phyloP scores from a whole-genome alignment of 2,888 invertebrate genomes.

The Athalia cordata region DNA sequence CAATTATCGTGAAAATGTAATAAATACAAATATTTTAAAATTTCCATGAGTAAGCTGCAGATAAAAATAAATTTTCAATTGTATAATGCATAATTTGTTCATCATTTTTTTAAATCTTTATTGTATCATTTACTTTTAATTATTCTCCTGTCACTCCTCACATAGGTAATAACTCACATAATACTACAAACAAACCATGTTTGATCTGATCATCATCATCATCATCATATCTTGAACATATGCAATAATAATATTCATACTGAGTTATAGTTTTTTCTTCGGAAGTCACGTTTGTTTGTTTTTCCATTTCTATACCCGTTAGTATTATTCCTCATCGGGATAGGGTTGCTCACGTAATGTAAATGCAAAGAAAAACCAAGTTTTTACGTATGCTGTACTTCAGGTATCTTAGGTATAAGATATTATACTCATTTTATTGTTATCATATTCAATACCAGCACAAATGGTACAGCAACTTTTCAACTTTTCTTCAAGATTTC shows the following conservation, averaged over 20 bases:
- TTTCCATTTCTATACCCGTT: background rate
- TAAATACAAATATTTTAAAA: background rate
- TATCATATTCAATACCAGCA: constrained; percentile 40
- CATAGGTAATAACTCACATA: constrained; percentile 53
- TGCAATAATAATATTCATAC: constrained; percentile 16
- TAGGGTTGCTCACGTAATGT: constrained; percentile 23
- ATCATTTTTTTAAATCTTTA: constrained; percentile 53
- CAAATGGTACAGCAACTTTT: constrained; percentile 49
- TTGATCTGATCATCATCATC: constrained; percentile 43
- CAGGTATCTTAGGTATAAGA: constrained; percentile 37
- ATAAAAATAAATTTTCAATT: background rate
- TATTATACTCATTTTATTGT: background rate
- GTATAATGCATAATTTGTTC: constrained; percentile 6
- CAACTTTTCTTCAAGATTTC: constrained; percentile 40
- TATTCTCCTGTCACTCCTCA: constrained; percentile 62
- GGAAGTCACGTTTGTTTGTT: constrained; percentile 11
- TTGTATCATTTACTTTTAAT: constrained; percentile 63
- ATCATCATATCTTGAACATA: background rate
- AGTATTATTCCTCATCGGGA: constrained; percentile 12
- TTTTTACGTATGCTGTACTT: constrained; percentile 27
- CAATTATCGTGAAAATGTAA: background rate
- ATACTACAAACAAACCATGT: constrained; percentile 56
- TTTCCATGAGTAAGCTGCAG: background rate
- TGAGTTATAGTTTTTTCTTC: constrained; percentile 4
- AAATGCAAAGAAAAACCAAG: constrained; percentile 36